These are phyloP conservation scores for Argyrosomus regius DNA, from an alignment of 2,797 vertebrate genomes.

Conservation along the genomic window DNA sequence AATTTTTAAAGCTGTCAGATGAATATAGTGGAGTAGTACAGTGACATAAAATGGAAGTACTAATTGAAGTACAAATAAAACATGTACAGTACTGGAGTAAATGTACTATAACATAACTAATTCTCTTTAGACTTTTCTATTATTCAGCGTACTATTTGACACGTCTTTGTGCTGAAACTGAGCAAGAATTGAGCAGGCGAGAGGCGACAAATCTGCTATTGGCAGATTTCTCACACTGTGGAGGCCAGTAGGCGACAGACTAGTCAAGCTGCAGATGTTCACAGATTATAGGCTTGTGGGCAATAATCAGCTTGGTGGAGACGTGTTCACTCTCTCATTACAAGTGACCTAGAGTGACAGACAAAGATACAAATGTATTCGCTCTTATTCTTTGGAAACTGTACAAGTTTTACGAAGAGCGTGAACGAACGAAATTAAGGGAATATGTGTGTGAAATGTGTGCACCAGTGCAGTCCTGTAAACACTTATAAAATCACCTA, in stretches of 20 bases:
- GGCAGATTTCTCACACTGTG: constrained; percentile 56
- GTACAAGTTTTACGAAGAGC: background rate
- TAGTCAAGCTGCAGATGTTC: constrained; percentile 76
- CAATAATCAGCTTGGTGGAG: constrained; percentile 78
- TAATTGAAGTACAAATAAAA: too few species aligned
- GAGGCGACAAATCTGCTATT: constrained; percentile 64
- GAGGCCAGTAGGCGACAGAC: constrained; percentile 51
- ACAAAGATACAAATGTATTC: constrained; percentile 42
- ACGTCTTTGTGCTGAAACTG: background rate
- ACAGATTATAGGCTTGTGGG: constrained; percentile 80
- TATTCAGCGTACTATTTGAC: background rate
- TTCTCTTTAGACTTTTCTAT: too few species aligned
- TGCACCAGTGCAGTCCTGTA: background rate
- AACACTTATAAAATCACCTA: background rate
- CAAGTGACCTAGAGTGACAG: constrained; percentile 38
- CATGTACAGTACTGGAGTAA: too few species aligned
- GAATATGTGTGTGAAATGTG: background rate
- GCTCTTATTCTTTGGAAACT: constrained; percentile 28
- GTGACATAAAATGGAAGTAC: too few species aligned
- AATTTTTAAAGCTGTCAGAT: too few species aligned
- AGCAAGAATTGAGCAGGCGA: constrained; percentile 48
- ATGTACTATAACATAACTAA: too few species aligned
- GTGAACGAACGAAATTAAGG: background rate
- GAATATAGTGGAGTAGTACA: too few species aligned
- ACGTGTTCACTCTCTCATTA: constrained; percentile 72